Base-by-base conservation (phyloP, 2,113 vertebrate genomes). In the Vanacampus margaritifer region DNA sequence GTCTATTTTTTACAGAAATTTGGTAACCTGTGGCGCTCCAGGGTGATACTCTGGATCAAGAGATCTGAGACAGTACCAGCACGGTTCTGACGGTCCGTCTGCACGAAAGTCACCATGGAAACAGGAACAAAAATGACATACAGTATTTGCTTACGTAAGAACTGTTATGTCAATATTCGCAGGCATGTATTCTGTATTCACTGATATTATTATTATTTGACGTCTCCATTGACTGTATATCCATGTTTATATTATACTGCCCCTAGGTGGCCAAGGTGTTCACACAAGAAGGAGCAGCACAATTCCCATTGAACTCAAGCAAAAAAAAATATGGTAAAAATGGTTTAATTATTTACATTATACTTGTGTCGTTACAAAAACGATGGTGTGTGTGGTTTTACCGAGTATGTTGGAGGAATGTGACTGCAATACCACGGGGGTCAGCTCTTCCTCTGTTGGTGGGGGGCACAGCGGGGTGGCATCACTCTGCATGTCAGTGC, bases 21-120 rank as follows among this genome's bases (percentile, higher is more conserved):
- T 46, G 24, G 10, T 59, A 71, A 86, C 82, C 81, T 85, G 81
- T 28, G 70, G 64, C 68, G 70, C 57, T 75, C 83, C 67, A 5
- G 80, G 80, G 7, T 60, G 78, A 65, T 81, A 67, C 16, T 90
- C 85, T 0, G 74, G 69, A 36, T 89, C 82, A 3, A 89, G 77
- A 51, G 89, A 90, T 74, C 86, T 91, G 60, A 89, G 68, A 61
- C 91, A 92, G 45, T 92, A 93, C 91, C 91, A 92, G 81, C 92
- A 93, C 54, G 88, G 80, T 24, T 75, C 89, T 59, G 84, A 58
- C 0, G 79, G 57, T 3, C 50, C 57, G 35, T 54, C 85, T 86
- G 79, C 76, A 71, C 76, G 67, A 68, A 17, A 66, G 36, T 21
- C 36, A 51, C 50, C 16, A 51, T 67, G 19, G 28, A 57, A 7